Evolutionary conservation across 2,797 vertebrate genomes (phyloP).

Genomic region (Enteromius anoplus): DNA sequence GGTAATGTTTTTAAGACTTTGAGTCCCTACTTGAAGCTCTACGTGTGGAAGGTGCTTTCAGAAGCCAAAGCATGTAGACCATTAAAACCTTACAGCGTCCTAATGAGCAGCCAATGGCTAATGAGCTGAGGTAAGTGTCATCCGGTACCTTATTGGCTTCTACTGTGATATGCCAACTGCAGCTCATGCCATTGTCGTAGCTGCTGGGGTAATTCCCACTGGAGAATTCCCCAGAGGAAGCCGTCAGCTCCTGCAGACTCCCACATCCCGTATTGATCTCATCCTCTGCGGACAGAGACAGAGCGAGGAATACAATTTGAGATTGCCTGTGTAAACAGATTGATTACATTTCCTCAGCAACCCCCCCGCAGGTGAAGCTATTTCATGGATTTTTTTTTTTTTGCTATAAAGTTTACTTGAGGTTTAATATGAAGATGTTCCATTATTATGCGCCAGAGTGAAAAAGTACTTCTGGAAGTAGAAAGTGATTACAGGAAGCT

Average conservation of each 20-base stretch:
- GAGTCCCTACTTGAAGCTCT: background rate
- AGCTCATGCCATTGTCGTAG: conserved; percentile 75
- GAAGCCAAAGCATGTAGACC: background rate
- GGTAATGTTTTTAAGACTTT: background rate
- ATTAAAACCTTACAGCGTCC: background rate
- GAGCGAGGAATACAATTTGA: conserved; percentile 22
- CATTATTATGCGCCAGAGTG: background rate
- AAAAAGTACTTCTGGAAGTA: background rate
- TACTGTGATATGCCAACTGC: conserved; percentile 78
- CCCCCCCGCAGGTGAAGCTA: conserved; percentile 4
- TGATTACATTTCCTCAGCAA: conserved; percentile 25
- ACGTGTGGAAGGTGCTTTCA: background rate
- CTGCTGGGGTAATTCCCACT: conserved; percentile 76
- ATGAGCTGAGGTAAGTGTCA: conserved; percentile 17
- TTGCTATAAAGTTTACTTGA: background rate
- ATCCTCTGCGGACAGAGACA: conserved; percentile 41
- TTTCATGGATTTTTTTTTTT: background rate
- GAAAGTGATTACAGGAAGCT: conserved; percentile 13
- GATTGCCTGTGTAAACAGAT: conserved; percentile 34
- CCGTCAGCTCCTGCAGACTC: conserved; percentile 66
- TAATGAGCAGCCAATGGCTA: background rate
- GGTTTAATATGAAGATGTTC: background rate
- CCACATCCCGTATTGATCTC: conserved; percentile 66
- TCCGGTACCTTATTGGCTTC: conserved; percentile 74
- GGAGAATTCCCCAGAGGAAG: conserved; percentile 74